A percentile compares a stretch with the other conserved stretches of the same genome.
Evolutionary conservation across 23 tunicate species (phyloP).

Genomic region (Diplosoma virens): DNA sequence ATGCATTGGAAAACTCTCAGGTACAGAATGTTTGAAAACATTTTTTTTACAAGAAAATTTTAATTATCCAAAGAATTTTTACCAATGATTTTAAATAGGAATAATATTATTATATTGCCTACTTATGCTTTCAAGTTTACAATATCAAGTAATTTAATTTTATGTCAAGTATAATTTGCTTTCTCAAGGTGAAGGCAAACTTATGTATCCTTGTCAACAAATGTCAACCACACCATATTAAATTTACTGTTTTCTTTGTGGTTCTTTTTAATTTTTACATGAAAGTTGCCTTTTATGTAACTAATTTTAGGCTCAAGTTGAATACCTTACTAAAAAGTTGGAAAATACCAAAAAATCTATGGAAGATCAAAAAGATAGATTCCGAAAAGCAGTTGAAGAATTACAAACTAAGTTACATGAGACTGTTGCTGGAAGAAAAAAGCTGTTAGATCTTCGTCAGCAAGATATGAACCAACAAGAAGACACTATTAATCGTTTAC

Average conservation of each 20-base stretch:
- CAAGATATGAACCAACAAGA: constrained; percentile 78
- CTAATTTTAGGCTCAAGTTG: constrained; percentile 57
- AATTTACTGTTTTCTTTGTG: no score
- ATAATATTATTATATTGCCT: background rate
- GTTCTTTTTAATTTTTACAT: no score
- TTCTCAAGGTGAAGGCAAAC: no score
- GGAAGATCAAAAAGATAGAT: constrained; percentile 68
- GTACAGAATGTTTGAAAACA: background rate
- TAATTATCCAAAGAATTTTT: background rate
- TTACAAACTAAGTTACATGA: constrained; percentile 72
- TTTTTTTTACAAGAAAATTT: background rate
- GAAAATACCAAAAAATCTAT: constrained; percentile 46
- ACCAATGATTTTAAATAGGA: background rate
- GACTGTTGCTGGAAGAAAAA: constrained; percentile 71
- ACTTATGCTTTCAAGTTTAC: no score
- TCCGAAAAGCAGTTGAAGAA: constrained; percentile 73
- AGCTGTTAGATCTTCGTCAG: constrained; percentile 62
- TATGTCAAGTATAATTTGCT: no score
- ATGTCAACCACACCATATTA: no score
- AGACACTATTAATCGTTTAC: constrained; percentile 67
- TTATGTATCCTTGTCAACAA: no score
- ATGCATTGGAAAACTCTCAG: constrained; percentile 75
- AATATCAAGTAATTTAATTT: no score
- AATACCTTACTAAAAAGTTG: constrained; percentile 57
- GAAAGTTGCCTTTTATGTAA: no score